Conservation (phyloP, 2,888 invertebrate genomes). For the Meganola albula region DNA sequence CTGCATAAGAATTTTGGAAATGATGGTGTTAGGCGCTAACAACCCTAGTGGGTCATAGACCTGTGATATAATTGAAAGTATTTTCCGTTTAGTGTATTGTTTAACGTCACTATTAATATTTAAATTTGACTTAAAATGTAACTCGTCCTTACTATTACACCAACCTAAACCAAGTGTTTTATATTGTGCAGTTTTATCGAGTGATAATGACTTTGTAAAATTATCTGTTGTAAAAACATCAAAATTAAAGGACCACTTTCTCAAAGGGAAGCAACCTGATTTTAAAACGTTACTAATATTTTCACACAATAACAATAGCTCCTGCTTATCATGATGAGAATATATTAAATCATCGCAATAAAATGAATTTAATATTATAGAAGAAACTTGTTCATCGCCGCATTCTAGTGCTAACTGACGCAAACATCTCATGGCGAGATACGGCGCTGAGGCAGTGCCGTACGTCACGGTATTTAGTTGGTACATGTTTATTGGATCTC, state of each 20-base stretch:
- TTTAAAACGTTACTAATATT: neutral
- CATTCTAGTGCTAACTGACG: neutral
- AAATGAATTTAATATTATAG: neutral
- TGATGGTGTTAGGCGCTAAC: conserved; percentile 2
- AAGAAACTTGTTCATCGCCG: neutral
- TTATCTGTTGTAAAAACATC: neutral
- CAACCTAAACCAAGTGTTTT: conserved; percentile 2
- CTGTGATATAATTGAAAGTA: conserved; percentile 2
- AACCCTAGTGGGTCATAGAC: conserved; percentile 3
- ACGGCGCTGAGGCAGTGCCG: neutral
- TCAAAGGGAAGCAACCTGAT: neutral
- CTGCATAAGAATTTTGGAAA: conserved; percentile 3
- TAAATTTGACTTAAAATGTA: conserved; percentile 2
- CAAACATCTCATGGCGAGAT: neutral
- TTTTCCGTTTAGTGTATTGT: neutral
- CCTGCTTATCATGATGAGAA: neutral
- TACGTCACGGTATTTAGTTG: neutral
- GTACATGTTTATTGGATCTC: neutral
- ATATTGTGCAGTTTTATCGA: neutral
- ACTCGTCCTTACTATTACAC: neutral
- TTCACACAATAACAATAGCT: neutral
- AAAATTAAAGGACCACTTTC: conserved; percentile 1
- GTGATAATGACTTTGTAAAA: neutral
- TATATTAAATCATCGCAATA: neutral
- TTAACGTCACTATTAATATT: neutral